These are phyloP conservation scores for Chionodraco myersi DNA, from an alignment of 2,113 vertebrate genomes.

Conservation along the genomic window DNA sequence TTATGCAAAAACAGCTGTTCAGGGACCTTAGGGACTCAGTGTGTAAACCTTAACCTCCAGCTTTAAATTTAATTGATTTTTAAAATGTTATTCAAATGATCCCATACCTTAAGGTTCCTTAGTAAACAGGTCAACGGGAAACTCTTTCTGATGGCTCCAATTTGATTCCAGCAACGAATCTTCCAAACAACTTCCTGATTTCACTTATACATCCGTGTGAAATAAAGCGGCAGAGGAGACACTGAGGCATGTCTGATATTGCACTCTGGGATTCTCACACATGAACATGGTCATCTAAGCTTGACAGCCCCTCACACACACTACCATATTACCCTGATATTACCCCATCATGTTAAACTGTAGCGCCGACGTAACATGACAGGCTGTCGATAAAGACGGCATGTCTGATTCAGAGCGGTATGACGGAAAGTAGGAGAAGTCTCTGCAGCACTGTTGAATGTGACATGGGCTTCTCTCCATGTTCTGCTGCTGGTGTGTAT, in stretches of 20 bases:
- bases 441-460: conserved; percentile 5
- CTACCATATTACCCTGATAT: neutral
- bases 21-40: neutral
- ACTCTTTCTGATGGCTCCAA: conserved; percentile 6
- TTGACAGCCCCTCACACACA: conserved; percentile 5
- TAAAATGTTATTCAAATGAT: neutral
- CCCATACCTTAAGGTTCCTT: neutral
- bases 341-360: conserved; percentile 10
- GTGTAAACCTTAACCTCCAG: neutral
- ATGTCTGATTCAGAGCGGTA: neutral
- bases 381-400: neutral
- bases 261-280: conserved; percentile 19
- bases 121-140: conserved; percentile 7
- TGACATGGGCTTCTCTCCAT: neutral
- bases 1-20: neutral
- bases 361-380: neutral
- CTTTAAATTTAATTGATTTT: neutral
- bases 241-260: conserved; percentile 51
- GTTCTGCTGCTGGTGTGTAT: conserved; percentile 38
- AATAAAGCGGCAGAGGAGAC: conserved; percentile 46
- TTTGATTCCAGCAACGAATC: conserved; percentile 23
- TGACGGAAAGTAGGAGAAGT: conserved; percentile 5
- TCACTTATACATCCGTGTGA: conserved; percentile 40
- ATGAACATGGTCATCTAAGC: conserved; percentile 15
- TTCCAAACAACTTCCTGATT: conserved; percentile 19